phyloP scores from a whole-genome alignment of 2,797 vertebrate species.

The Anniella stebbinsi region DNA sequence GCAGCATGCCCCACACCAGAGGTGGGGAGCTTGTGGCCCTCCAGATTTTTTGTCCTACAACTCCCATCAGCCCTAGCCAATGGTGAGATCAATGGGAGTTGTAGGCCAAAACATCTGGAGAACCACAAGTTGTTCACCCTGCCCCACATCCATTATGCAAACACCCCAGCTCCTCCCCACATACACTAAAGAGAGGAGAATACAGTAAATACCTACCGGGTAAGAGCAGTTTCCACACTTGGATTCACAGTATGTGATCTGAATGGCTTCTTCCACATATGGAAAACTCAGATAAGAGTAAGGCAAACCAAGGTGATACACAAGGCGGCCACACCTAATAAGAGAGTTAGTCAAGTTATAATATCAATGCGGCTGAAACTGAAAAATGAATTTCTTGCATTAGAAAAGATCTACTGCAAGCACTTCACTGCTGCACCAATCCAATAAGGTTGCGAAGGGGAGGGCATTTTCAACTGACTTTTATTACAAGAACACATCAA shows the following conservation, averaged over 20 bases:
- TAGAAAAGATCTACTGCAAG: background rate
- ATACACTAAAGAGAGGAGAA: conserved; percentile 17
- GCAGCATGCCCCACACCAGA: background rate
- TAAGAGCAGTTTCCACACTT: conserved; percentile 88
- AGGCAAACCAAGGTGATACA: conserved; percentile 89
- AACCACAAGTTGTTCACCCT: too few relatives aligned
- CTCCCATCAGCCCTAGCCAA: too few relatives aligned
- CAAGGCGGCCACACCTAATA: conserved; percentile 92
- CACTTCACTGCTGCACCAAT: background rate
- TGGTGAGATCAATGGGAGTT: too few relatives aligned
- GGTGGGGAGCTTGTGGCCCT: too few relatives aligned
- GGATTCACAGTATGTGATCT: conserved; percentile 86
- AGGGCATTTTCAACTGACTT: background rate
- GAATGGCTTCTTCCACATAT: conserved; percentile 89
- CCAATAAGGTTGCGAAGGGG: background rate
- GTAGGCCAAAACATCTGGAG: too few relatives aligned
- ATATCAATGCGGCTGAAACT: background rate
- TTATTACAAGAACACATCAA: background rate
- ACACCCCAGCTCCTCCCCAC: background rate
- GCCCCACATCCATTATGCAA: too few relatives aligned
- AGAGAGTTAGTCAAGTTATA: conserved; percentile 46
- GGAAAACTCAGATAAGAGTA: conserved; percentile 86
- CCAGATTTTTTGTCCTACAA: too few relatives aligned
- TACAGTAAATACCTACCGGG: conserved; percentile 78
- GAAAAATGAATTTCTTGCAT: background rate